These are phyloP conservation scores for Trissolcus basalis DNA, from an alignment of 1,140 invertebrate genomes.

Conservation along the genomic window DNA sequence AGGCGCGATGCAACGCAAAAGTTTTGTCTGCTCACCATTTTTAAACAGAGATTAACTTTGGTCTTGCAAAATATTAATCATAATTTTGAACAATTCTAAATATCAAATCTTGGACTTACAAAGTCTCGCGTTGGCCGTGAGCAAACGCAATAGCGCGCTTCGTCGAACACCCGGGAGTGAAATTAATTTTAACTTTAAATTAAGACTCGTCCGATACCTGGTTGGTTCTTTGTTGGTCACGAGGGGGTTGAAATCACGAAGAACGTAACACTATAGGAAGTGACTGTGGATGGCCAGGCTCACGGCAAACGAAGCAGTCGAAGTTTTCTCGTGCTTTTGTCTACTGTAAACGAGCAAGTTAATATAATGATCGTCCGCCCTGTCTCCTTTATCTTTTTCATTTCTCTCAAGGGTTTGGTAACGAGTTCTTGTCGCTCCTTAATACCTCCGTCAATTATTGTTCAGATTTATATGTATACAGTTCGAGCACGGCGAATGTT, in stretches of 20 bases:
- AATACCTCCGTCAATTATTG: constrained; percentile 39
- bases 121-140: constrained; percentile 47
- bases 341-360: constrained; percentile 63
- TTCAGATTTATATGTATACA: constrained; percentile 40
- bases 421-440: constrained; percentile 48
- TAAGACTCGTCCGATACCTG: constrained; percentile 71
- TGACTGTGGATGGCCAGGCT: constrained; percentile 54
- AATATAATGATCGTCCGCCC: constrained; percentile 58
- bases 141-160: constrained; percentile 59
- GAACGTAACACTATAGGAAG: constrained; percentile 59
- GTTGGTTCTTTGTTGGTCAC: constrained; percentile 68
- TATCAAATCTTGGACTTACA: constrained; percentile 56
- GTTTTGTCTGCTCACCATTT: constrained; percentile 37
- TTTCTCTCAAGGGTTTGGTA: constrained; percentile 37
- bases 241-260: constrained; percentile 56
- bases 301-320: constrained; percentile 41
- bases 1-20: constrained; percentile 18
- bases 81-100: constrained; percentile 57
- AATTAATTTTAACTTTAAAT: constrained; percentile 75
- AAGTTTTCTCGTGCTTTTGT: constrained; percentile 68
- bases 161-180: constrained; percentile 55
- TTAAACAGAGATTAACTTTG: constrained; percentile 50
- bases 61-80: constrained; percentile 50
- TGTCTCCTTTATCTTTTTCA: constrained; percentile 50
- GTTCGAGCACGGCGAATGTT: constrained; percentile 6